These are phyloP conservation scores for Creontiades dilutus DNA, from an alignment of 2,888 invertebrate species.

Conservation along the genomic window DNA sequence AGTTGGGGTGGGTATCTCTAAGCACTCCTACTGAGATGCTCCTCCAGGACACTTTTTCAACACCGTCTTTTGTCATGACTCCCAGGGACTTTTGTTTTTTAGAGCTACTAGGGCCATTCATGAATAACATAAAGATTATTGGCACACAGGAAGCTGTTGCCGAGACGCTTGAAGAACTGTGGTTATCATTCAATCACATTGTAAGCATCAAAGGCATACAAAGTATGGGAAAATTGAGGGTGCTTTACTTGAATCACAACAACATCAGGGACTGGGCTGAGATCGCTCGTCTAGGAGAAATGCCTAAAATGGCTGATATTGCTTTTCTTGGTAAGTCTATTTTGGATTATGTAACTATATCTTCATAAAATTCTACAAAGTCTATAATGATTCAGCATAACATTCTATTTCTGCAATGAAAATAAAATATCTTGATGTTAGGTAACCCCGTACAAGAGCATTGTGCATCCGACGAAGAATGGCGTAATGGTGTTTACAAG, in stretches of 20 bases:
- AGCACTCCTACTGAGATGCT: too few species aligned
- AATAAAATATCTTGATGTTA: not conserved
- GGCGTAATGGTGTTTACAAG: slow-evolving; percentile 57
- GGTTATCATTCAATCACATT: slow-evolving; percentile 63
- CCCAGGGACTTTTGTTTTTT: too few species aligned
- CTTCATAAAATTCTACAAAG: too few species aligned
- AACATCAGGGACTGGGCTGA: slow-evolving; percentile 67
- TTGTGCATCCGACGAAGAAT: slow-evolving; percentile 63
- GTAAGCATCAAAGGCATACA: slow-evolving; percentile 56
- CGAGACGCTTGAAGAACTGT: slow-evolving; percentile 66
- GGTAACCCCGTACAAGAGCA: slow-evolving; percentile 61
- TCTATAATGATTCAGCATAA: too few species aligned
- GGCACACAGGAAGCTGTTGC: slow-evolving; percentile 64
- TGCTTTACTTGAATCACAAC: slow-evolving; percentile 67
- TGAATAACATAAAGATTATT: not conserved
- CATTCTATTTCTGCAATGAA: not conserved
- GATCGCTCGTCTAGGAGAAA: slow-evolving; percentile 55
- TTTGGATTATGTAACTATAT: too few species aligned
- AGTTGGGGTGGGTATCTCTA: too few species aligned
- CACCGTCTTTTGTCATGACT: too few species aligned
- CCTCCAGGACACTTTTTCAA: too few species aligned
- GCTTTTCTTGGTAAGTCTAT: slow-evolving; percentile 51
- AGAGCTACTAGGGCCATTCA: too few species aligned
- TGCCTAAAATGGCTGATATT: slow-evolving; percentile 60
- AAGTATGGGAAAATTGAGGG: slow-evolving; percentile 46